phyloP scores from a whole-genome alignment of 2,888 invertebrate species.

The Drosophila longiperda region DNA sequence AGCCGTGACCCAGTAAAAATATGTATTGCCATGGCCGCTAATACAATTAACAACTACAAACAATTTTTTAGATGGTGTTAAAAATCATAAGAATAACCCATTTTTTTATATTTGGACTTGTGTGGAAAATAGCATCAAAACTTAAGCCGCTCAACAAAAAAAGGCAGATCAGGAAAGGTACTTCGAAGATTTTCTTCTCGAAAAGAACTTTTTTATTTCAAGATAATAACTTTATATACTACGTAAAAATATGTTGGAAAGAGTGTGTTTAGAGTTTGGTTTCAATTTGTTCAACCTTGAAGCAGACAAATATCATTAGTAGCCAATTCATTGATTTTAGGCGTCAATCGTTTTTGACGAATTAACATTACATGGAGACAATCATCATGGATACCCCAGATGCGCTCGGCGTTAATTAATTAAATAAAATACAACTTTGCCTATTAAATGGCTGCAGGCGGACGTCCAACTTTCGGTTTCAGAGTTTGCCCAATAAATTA shows the following conservation, averaged over 20 bases:
- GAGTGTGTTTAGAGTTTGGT: constrained; percentile 3
- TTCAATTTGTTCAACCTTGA: constrained; percentile 35
- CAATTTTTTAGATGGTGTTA: not conserved
- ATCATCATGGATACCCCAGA: not conserved
- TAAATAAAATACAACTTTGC: constrained; percentile 21
- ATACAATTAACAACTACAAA: constrained; percentile 10
- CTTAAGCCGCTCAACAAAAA: constrained; percentile 5
- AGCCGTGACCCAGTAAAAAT: constrained; percentile 43
- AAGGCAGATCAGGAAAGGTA: not conserved
- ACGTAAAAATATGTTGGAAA: constrained; percentile 1
- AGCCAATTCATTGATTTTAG: constrained; percentile 6
- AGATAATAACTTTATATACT: not conserved
- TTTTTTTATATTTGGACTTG: constrained; percentile 6
- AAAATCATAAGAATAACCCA: not conserved
- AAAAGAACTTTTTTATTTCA: not conserved
- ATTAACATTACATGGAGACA: constrained; percentile 30
- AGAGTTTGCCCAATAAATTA: constrained; percentile 40
- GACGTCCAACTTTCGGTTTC: constrained; percentile 52
- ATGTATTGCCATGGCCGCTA: constrained; percentile 16
- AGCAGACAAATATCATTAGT: constrained; percentile 18
- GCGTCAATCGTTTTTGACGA: constrained; percentile 43
- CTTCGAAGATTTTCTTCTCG: not conserved
- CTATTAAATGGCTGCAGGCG: not conserved
- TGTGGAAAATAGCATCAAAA: constrained; percentile 22
- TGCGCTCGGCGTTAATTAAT: constrained; percentile 43